Base-by-base conservation (phyloP, 2,888 invertebrate species). In the Trachelus stipa region DNA sequence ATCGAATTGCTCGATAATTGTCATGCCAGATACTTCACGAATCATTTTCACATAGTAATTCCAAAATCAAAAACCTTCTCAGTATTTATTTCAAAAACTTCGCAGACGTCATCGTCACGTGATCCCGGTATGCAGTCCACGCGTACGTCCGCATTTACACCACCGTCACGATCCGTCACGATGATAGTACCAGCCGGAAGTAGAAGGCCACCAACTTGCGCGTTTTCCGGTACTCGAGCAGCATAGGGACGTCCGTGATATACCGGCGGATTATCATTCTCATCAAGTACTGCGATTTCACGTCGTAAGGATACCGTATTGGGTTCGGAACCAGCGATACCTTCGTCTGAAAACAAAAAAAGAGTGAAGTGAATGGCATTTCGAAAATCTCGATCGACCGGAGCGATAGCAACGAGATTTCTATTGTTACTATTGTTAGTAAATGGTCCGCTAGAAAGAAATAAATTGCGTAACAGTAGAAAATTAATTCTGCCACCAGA, bases 191-290 rank as follows among this genome's bases (percentile, higher is more conserved):
- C 90, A 34, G 86, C 76, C 82, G 93, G 93, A 89, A 94, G 93
- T 73, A 97, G 92, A 74, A 94, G 92, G 11, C 93, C 93, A 2
- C 95, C 96, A 1, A 95, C 93, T 4, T 93, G 88, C 3, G 95
- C 93, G 15, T 95, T 94, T 90, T 97, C 96, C 80, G 94, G 94
- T 1, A 96, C 94, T 80, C 94, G 94, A 3, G 95, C 94, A 40
- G 95, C 94, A 86, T 96, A 96, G 0, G 96, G 96, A 56, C 96
- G 92, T 69, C 95, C 95, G 83, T 94, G 93, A 88, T 96, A 97
- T 23, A 94, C 92, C 0, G 97, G 97, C 0, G 94, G 92, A 88
- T 97, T 97, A 90, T 97, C 97, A 87, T 97, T 97, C 33, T 95
- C 94, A 86, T 97, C 97, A 30, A 94, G 92, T 9, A 97, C 94